Evolutionary conservation across 2,113 vertebrate species (phyloP).

Genomic region (Amblyornis subalaris): DNA sequence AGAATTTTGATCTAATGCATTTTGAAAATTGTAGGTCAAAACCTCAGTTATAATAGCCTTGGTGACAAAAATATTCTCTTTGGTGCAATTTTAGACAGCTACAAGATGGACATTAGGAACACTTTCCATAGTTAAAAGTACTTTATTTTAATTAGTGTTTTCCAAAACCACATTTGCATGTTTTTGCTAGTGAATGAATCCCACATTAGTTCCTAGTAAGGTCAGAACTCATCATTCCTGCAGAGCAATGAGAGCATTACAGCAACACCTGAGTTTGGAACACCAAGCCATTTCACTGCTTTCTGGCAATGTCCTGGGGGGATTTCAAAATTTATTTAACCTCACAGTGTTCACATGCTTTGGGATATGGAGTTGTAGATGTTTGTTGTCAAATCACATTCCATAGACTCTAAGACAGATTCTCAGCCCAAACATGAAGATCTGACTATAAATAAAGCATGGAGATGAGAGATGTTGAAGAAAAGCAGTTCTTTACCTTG

Average conservation of each 20-base stretch:
- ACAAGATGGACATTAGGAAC: not conserved
- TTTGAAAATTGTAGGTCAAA: not conserved
- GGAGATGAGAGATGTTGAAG: not conserved
- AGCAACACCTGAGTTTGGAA: rapidly evolving
- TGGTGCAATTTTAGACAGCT: not conserved
- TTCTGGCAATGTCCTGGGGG: not conserved
- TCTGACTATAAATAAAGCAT: not conserved
- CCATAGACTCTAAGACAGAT: not conserved
- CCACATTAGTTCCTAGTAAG: not conserved
- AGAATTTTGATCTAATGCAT: not conserved
- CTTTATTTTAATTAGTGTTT: not conserved
- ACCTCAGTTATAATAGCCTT: not conserved
- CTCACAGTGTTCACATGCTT: not conserved
- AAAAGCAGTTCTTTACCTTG: not conserved
- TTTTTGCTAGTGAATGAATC: not conserved
- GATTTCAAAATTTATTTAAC: not conserved
- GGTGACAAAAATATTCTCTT: not conserved
- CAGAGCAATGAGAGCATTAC: not conserved
- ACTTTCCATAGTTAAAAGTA: not conserved
- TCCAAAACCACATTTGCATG: not conserved
- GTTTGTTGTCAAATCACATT: not conserved
- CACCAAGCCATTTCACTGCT: not conserved
- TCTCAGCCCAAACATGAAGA: not conserved
- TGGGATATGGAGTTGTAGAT: not conserved
- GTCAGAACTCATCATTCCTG: not conserved